These are phyloP conservation scores for Cyanoramphus novaezelandiae DNA, from an alignment of 2,113 vertebrate genomes.

Conservation along the genomic window DNA sequence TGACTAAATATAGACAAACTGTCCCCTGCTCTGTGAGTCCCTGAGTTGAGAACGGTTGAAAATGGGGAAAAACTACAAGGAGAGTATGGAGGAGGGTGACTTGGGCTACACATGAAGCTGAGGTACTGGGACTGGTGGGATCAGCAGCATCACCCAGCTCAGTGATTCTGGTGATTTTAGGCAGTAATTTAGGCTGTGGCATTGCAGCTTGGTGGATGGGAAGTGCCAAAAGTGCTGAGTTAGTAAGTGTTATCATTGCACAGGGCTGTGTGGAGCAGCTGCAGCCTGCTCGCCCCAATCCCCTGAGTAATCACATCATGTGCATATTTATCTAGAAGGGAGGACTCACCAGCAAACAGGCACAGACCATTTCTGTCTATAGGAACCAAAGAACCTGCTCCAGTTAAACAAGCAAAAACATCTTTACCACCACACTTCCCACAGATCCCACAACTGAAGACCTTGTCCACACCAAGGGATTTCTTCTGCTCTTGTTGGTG, in stretches of 20 bases:
- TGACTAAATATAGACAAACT: background rate
- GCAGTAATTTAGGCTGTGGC: background rate
- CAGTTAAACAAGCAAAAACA: background rate
- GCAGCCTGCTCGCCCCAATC: rapidly evolving
- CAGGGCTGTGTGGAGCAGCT: background rate
- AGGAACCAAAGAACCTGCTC: background rate
- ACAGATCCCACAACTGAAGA: background rate
- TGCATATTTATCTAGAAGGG: background rate
- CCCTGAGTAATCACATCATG: too few relatives aligned
- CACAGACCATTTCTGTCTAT: background rate
- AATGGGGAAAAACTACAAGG: background rate
- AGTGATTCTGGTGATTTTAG: background rate
- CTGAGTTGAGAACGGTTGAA: background rate
- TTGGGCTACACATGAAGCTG: background rate
- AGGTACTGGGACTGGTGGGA: background rate
- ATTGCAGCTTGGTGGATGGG: background rate
- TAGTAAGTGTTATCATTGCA: background rate
- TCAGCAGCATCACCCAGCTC: background rate
- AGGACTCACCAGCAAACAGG: background rate
- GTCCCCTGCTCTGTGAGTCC: background rate
- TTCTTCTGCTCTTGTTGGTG: background rate
- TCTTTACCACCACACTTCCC: background rate
- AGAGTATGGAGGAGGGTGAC: background rate
- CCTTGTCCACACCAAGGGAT: background rate
- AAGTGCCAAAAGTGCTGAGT: background rate